Base-by-base conservation (phyloP, 2,113 vertebrate species). In the Entelurus aequoreus region DNA sequence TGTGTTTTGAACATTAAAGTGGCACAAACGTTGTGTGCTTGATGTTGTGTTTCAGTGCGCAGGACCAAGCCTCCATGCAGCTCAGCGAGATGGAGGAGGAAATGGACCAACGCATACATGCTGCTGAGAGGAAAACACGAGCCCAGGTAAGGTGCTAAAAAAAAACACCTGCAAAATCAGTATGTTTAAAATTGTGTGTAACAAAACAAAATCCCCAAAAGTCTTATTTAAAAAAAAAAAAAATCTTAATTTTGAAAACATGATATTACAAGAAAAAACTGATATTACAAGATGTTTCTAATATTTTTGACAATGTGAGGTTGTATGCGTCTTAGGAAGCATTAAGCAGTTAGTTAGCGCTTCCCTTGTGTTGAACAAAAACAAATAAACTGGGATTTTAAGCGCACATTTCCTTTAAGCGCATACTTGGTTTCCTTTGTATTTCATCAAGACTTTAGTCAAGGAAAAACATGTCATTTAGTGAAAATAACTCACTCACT, bases 1-100 rank as follows among this genome's bases (percentile, higher is more conserved):
- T 35, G 38, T 5, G 36, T 38, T 56, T 56, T n/a, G 9, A 42
- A 40, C 38, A 8, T 40, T 40, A 6, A 8, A 42, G 37, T 11
- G 11, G 40, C 54, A 38, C 37, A 40, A 8, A 40, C 38, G 1
- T 40, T 5, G 8, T 8, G 10, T 44, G 6, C 7, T 9, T 9
- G 9, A 12, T 44, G 40, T 52, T 65, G 65, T 71, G 60, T 67
- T 67, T 37, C 83, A 99, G 97, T 85, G 93, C 93, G n/a, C 97
- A 98, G 81, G 96, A 98, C 83, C 93, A 96, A 87, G 92, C 94
- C 0, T 83, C 93, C 35, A 92, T 95, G 78, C 96, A 97, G 78
- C 76, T 98, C 65, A 93, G 92, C 71, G 97, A 97, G 72, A 82
- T 98, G 86, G 97, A 98, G 72, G 97, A 98, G 50, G 97, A 98